A percentile compares a stretch with the other conserved stretches of the same genome.
phyloP scores from a whole-genome alignment of 2,888 invertebrate genomes.

The Palloptera scutellata region DNA sequence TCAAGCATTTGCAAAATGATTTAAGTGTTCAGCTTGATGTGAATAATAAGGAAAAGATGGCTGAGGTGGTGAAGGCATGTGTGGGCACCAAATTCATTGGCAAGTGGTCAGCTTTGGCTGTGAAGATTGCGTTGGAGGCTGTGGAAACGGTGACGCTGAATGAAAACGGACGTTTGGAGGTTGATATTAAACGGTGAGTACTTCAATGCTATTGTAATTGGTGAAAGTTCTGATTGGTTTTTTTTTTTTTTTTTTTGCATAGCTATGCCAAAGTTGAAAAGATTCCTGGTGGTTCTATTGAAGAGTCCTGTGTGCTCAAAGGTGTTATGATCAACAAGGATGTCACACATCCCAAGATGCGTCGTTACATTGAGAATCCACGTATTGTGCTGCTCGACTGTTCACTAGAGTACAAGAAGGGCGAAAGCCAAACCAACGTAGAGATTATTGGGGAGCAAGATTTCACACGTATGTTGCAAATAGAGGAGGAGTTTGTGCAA shows the following conservation, averaged over 20 bases:
- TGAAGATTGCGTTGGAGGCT: constrained; percentile 94
- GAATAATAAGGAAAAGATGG: constrained; percentile 81
- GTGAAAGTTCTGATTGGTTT: too few relatives aligned
- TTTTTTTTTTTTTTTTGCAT: constrained; percentile 30
- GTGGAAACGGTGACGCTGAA: constrained; percentile 89
- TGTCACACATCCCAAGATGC: constrained; percentile 98
- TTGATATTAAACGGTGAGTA: constrained; percentile 90
- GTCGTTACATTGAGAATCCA: constrained; percentile 91
- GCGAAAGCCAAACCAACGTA: constrained; percentile 97
- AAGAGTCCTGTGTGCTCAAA: constrained; percentile 89
- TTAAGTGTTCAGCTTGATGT: constrained; percentile 83
- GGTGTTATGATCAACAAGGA: constrained; percentile 99
- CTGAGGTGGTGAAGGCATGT: constrained; percentile 88
- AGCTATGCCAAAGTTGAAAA: constrained; percentile 93
- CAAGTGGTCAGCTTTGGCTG: constrained; percentile 95
- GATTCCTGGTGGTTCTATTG: constrained; percentile 94
- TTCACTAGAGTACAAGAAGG: constrained; percentile 97
- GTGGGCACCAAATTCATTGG: constrained; percentile 97
- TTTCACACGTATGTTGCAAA: constrained; percentile 91
- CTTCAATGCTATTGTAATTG: not conserved
- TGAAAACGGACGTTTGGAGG: constrained; percentile 89
- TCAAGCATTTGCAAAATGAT: constrained; percentile 81
- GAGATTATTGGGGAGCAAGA: constrained; percentile 95
- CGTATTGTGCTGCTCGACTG: constrained; percentile 95
- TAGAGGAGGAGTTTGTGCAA: constrained; percentile 95